Conservation (phyloP, 2,113 vertebrate genomes). For the Hirundichthys speculiger region DNA sequence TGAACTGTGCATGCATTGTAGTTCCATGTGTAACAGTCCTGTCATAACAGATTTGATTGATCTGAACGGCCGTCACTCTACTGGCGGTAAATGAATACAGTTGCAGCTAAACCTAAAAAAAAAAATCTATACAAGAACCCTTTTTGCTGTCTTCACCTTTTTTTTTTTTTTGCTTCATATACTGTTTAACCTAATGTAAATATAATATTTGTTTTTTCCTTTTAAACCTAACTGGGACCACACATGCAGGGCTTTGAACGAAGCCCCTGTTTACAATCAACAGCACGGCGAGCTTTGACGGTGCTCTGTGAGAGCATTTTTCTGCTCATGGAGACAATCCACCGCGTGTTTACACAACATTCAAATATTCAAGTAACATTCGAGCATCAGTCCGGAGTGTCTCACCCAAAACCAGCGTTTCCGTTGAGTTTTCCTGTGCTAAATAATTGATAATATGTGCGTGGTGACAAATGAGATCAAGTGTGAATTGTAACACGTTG, state of each 20-base stretch:
- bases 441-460: neutral
- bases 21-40: neutral
- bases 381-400: neutral
- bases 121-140: too few species aligned
- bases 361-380: conserved; percentile 1
- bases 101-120: too few species aligned
- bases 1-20: neutral
- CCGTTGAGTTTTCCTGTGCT: neutral
- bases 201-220: neutral
- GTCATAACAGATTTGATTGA: neutral
- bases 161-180: too few species aligned
- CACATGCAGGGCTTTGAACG: conserved; percentile 11
- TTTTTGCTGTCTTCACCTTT: too few species aligned
- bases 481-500: conserved; percentile 6
- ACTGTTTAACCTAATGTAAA: too few species aligned
- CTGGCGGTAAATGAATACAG: neutral
- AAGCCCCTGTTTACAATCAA: conserved; percentile 53
- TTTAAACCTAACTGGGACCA: conserved; percentile 17
- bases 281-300: conserved; percentile 38
- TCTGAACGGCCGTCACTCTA: neutral
- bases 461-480: conserved; percentile 1
- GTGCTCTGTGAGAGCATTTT: conserved; percentile 26
- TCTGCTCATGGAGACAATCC: neutral
- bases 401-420: neutral
- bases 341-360: conserved; percentile 42